Evolutionary conservation across 53 echinoderm and acorn worm genomes (phyloP).

Genomic region (Temnopleurus reevesii): DNA sequence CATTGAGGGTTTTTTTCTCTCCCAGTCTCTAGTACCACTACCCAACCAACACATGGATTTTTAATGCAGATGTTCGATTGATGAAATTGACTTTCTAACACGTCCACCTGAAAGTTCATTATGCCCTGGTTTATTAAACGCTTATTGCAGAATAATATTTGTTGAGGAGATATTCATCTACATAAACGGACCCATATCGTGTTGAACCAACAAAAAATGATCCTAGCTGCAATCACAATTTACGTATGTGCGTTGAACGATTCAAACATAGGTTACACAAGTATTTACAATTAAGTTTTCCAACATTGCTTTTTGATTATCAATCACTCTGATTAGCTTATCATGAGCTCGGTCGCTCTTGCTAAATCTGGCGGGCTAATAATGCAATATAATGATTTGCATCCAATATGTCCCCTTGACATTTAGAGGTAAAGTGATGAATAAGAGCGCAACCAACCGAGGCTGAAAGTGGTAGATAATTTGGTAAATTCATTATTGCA

Average conservation of each 20-base stretch:
- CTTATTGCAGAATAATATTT: background rate
- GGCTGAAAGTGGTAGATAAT: background rate
- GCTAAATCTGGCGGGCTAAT: background rate
- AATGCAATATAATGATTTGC: background rate
- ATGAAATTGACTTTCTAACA: slow-evolving; percentile 18
- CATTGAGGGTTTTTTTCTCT: slow-evolving; percentile 25
- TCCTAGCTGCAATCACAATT: no score
- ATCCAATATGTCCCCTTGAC: slow-evolving; percentile 28
- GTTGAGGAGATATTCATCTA: background rate
- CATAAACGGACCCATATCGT: background rate
- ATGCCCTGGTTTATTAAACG: background rate
- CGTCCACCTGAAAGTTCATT: background rate
- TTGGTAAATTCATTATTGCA: slow-evolving; percentile 16
- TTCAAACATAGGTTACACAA: background rate
- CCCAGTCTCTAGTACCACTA: background rate
- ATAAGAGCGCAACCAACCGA: background rate
- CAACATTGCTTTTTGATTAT: background rate
- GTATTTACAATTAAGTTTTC: no score
- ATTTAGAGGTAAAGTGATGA: slow-evolving; percentile 14
- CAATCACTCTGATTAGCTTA: background rate
- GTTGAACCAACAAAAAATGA: no score
- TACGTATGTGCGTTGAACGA: background rate
- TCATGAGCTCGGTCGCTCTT: background rate
- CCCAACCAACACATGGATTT: slow-evolving; percentile 21
- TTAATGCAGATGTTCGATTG: background rate